Percentiles rank a stretch among this genome's conserved stretches.
These are phyloP conservation scores for Natrix natrix DNA, from an alignment of 2,797 vertebrate genomes.

Conservation along the genomic window DNA sequence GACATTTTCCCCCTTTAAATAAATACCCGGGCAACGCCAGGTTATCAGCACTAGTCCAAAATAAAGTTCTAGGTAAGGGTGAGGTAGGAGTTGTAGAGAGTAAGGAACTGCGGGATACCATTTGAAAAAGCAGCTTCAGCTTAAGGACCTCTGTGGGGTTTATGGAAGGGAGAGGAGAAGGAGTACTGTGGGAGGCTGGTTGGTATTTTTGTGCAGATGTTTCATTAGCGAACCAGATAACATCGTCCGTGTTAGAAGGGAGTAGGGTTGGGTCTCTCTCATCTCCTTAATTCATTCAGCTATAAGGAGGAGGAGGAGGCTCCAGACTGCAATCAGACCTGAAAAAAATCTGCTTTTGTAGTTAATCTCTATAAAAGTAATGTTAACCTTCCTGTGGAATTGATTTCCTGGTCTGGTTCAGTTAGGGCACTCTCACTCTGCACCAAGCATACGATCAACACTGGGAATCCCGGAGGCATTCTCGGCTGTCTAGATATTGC, in stretches of 20 bases:
- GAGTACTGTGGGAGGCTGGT: too few relatives aligned
- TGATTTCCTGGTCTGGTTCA: not conserved
- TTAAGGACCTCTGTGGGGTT: not conserved
- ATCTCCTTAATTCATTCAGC: not conserved
- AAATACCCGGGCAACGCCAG: too few relatives aligned
- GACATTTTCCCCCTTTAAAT: too few relatives aligned
- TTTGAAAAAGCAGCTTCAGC: not conserved
- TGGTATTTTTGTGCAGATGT: too few relatives aligned
- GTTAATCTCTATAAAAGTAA: not conserved
- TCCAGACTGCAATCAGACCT: not conserved
- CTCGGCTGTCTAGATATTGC: not conserved
- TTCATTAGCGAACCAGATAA: too few relatives aligned
- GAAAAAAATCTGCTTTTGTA: not conserved
- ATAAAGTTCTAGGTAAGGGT: not conserved
- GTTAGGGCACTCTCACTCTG: not conserved
- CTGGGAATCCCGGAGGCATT: rapidly evolving
- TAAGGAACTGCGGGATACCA: not conserved
- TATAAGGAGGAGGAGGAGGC: not conserved
- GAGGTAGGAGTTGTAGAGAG: not conserved
- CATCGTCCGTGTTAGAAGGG: too few relatives aligned
- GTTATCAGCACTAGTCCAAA: too few relatives aligned
- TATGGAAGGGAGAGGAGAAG: not conserved
- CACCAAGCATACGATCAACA: not conserved
- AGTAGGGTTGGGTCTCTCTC: too few relatives aligned
- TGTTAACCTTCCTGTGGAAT: not conserved